phyloP scores from a whole-genome alignment of 2,113 vertebrate genomes.

The Cheirogaleus medius region DNA sequence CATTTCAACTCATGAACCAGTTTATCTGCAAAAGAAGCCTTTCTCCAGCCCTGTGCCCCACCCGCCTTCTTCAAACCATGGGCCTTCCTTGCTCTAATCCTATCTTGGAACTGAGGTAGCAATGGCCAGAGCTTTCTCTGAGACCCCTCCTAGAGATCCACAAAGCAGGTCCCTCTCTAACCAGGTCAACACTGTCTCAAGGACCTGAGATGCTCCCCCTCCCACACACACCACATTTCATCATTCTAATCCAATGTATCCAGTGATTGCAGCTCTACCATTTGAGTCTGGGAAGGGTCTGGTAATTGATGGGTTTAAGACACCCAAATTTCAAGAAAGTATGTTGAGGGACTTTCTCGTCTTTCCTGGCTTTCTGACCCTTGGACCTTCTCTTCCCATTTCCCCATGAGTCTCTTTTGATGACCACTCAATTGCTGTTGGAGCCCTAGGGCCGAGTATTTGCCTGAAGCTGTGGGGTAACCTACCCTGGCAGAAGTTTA shows the following conservation, averaged over 20 bases:
- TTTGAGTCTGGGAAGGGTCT: not conserved
- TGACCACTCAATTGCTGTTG: not conserved
- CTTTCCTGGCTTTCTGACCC: not conserved
- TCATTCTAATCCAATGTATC: not conserved
- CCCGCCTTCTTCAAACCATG: not conserved
- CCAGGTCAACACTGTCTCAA: not conserved
- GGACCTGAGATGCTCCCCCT: not conserved
- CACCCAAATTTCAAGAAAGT: not conserved
- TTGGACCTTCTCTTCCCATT: not conserved
- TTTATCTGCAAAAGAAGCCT: not conserved
- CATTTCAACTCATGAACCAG: not conserved
- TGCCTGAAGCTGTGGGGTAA: not conserved
- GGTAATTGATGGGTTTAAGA: not conserved
- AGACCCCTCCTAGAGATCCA: not conserved
- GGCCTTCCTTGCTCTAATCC: not conserved
- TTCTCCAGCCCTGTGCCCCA: not conserved
- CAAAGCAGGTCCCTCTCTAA: not conserved
- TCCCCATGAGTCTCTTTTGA: not conserved
- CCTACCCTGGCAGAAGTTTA: not conserved
- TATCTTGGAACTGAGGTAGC: not conserved
- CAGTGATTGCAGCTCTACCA: not conserved
- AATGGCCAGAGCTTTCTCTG: not conserved
- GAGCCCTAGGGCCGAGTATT: not conserved
- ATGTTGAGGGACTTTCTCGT: not conserved
- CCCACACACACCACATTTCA: not conserved